Percentiles rank a stretch among this genome's conserved stretches.
phyloP scores from a whole-genome alignment of 2,888 invertebrate genomes.

The Agrotis segetum region DNA sequence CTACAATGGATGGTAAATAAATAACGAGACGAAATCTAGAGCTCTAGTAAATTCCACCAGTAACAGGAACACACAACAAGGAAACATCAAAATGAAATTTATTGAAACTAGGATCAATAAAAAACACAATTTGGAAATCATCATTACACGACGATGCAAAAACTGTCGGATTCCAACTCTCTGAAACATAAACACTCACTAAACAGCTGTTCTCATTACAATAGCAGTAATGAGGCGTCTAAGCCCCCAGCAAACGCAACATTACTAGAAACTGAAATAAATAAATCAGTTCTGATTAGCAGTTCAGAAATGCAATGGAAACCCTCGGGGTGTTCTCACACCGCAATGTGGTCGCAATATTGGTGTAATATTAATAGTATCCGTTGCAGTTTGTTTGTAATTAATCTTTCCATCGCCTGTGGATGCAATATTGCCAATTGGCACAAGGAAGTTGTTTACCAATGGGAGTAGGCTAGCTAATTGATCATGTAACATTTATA shows the following conservation, averaged over 20 bases:
- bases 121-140: too few species aligned
- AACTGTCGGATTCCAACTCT: background rate
- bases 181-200: background rate
- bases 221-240: slow-evolving; percentile 1
- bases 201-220: background rate
- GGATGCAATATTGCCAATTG: background rate
- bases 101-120: too few species aligned
- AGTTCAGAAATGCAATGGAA: slow-evolving; percentile 9
- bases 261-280: slow-evolving; percentile 34
- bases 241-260: slow-evolving; percentile 23
- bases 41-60: too few species aligned
- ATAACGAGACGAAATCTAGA: too few species aligned
- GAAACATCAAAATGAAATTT: too few species aligned
- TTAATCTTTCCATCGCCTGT: slow-evolving; percentile 4
- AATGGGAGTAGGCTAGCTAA: background rate
- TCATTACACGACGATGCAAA: background rate
- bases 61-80: too few species aligned
- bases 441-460: background rate
- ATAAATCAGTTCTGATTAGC: slow-evolving; percentile 43
- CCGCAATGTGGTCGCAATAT: slow-evolving; percentile 9
- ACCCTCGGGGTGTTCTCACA: slow-evolving; percentile 37
- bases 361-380: slow-evolving; percentile 25
- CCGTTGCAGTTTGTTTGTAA: slow-evolving; percentile 25
- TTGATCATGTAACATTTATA: background rate
- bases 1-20: too few species aligned